Conservation (phyloP, 2,113 vertebrate species). For the Zapornia atra region DNA sequence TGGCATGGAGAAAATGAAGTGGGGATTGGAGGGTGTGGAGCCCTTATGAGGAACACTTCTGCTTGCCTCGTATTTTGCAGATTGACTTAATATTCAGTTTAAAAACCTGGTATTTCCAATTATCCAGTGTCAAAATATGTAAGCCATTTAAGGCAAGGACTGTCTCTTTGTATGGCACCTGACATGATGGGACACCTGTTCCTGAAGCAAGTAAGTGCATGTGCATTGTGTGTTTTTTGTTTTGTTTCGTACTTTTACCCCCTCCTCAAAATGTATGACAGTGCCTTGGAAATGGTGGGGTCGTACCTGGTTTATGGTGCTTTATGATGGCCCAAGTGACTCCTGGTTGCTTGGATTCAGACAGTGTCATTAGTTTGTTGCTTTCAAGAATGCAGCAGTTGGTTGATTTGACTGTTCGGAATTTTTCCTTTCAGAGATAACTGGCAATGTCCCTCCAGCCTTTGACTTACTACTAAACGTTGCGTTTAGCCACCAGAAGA, state of each 20-base stretch:
- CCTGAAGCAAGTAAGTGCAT: conserved; percentile 41
- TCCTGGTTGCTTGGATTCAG: neutral
- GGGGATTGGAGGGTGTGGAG: neutral
- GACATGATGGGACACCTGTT: conserved; percentile 48
- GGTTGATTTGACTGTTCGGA: neutral
- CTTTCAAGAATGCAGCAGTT: neutral
- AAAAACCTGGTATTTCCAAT: conserved; percentile 50
- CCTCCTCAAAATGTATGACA: neutral
- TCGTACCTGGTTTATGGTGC: neutral
- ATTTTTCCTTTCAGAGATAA: neutral
- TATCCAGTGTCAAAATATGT: conserved; percentile 53
- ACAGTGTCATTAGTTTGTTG: neutral
- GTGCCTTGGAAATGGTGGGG: neutral
- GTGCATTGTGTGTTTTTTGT: neutral
- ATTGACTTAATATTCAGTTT: conserved; percentile 59
- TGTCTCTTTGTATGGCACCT: conserved; percentile 42
- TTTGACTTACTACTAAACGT: neutral
- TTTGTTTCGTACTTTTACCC: neutral
- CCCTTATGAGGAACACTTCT: conserved; percentile 39
- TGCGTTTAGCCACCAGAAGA: neutral
- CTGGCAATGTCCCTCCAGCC: neutral
- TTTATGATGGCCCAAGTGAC: neutral
- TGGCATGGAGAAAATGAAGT: neutral
- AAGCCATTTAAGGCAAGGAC: conserved; percentile 55
- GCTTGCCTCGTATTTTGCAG: conserved; percentile 54